Evolutionary conservation across 2,888 invertebrate species (phyloP).

Genomic region (Dryobota labecula): DNA sequence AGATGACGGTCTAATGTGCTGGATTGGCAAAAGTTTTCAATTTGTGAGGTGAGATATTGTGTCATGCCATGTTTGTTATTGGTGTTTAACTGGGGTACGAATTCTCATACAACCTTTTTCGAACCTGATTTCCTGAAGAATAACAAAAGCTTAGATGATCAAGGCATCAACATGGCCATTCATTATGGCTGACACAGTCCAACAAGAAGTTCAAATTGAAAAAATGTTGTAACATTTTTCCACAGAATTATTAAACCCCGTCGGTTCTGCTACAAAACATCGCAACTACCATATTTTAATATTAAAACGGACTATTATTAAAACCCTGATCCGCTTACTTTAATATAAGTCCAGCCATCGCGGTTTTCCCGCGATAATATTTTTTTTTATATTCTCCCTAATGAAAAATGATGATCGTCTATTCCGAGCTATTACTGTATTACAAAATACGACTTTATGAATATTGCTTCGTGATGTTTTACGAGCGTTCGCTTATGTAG

Average conservation of each 20-base stretch:
- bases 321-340: slow-evolving; percentile 59
- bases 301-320: slow-evolving; percentile 59
- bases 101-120: background rate
- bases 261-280: slow-evolving; percentile 38
- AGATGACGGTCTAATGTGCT: background rate
- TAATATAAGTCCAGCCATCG: slow-evolving; percentile 55
- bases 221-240: slow-evolving; percentile 31
- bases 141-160: background rate
- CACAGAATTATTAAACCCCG: slow-evolving; percentile 38
- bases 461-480: slow-evolving; percentile 53
- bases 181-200: slow-evolving; percentile 16
- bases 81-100: too few relatives aligned
- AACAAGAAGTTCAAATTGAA: slow-evolving; percentile 14
- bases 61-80: too few relatives aligned
- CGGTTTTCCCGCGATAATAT: slow-evolving; percentile 47
- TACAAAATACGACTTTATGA: slow-evolving; percentile 58
- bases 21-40: background rate
- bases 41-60: background rate
- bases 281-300: slow-evolving; percentile 55
- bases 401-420: slow-evolving; percentile 62
- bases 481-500: slow-evolving; percentile 35
- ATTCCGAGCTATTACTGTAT: slow-evolving; percentile 37
- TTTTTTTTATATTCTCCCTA: slow-evolving; percentile 60
- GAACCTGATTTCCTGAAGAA: background rate
- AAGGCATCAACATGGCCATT: slow-evolving; percentile 7